A percentile compares a stretch with the other conserved stretches of the same genome.
These are phyloP conservation scores for Callaeas wilsoni DNA, from an alignment of 2,113 vertebrate species.

Conservation along the genomic window DNA sequence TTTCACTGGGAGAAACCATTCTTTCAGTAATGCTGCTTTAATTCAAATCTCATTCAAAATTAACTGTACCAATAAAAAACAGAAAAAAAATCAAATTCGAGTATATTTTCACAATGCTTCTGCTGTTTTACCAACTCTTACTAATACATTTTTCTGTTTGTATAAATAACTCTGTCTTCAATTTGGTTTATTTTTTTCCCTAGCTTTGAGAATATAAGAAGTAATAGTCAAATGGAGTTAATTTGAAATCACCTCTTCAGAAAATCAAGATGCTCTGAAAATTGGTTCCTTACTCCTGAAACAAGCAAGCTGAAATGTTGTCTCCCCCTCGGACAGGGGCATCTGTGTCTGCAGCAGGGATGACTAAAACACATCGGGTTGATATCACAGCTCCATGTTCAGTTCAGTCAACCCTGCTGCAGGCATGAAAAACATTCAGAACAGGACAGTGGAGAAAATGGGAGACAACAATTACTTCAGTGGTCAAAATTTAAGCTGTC, in stretches of 20 bases:
- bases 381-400: not conserved
- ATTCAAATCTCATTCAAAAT: not conserved
- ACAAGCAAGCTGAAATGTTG: not conserved
- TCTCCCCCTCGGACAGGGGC: not conserved
- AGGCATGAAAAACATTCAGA: not conserved
- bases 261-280: not conserved
- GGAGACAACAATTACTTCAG: not conserved
- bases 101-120: not conserved
- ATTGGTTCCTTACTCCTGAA: not conserved
- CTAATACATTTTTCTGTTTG: not conserved
- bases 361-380: not conserved
- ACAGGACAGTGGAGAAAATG: not conserved
- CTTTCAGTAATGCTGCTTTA: not conserved
- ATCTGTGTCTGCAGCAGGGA: not conserved
- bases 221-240: not conserved
- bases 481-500: not conserved
- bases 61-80: not conserved
- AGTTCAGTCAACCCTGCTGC: not conserved
- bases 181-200: not conserved
- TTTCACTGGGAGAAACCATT: not conserved
- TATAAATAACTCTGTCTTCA: not conserved
- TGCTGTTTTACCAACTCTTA: not conserved
- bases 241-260: not conserved
- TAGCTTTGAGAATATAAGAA: not conserved
- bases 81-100: not conserved